Conservation (phyloP, 2,888 invertebrate genomes). For the Macaria notata region DNA sequence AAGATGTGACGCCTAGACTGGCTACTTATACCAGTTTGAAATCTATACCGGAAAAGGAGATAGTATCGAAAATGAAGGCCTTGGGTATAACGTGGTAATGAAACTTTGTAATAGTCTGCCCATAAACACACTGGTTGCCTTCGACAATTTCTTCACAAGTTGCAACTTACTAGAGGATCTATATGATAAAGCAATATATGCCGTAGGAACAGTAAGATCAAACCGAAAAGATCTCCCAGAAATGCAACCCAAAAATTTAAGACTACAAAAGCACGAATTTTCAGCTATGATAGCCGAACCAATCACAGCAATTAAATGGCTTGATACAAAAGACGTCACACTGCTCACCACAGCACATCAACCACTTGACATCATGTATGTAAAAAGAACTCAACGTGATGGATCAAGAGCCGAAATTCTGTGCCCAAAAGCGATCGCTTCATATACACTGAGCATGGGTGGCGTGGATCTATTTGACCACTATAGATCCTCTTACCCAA, state of each 20-base stretch:
- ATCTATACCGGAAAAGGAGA: slow-evolving; percentile 35
- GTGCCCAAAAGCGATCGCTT: slow-evolving; percentile 28
- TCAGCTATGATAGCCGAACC: slow-evolving; percentile 38
- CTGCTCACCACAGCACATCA: slow-evolving; percentile 39
- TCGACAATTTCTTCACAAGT: slow-evolving; percentile 20
- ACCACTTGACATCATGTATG: slow-evolving; percentile 27
- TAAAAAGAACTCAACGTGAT: slow-evolving; percentile 32
- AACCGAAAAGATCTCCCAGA: too few species aligned
- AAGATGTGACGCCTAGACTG: slow-evolving; percentile 32
- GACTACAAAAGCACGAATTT: slow-evolving; percentile 40
- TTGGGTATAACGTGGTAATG: slow-evolving; percentile 27
- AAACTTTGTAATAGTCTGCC: slow-evolving; percentile 14
- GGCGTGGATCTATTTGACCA: slow-evolving; percentile 29
- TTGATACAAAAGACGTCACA: slow-evolving; percentile 36
- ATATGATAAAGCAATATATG: too few species aligned
- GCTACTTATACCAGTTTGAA: slow-evolving; percentile 36
- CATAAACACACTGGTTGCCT: slow-evolving; percentile 23
- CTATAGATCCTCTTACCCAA: slow-evolving; percentile 18
- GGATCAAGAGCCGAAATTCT: slow-evolving; percentile 26
- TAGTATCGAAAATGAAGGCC: slow-evolving; percentile 23
- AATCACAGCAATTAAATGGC: slow-evolving; percentile 39
- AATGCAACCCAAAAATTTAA: neutral
- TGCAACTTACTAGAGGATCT: too few species aligned
- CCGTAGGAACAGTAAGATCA: too few species aligned
- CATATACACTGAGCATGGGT: slow-evolving; percentile 32